Conservation (phyloP, 2,797 vertebrate genomes). For the Schizopygopsis malacanthus region DNA sequence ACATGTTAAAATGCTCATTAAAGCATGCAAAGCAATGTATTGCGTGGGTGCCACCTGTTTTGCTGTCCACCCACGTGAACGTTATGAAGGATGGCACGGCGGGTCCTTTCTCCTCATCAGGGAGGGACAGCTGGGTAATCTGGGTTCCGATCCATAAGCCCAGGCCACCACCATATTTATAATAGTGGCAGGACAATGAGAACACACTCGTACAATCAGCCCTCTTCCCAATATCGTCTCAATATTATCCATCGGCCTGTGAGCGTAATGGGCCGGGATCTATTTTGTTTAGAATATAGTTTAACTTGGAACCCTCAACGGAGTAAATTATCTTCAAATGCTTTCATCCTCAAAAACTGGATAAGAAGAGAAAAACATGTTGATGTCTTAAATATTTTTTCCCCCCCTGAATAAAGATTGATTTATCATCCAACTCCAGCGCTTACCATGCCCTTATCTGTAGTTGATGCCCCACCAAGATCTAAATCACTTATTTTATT, state of each 20-base stretch:
- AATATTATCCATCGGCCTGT: conserved; percentile 70
- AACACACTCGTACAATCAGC: conserved; percentile 76
- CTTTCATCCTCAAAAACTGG: conserved; percentile 55
- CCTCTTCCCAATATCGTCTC: conserved; percentile 75
- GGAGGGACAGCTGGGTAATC: conserved; percentile 80
- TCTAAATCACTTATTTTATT: background rate
- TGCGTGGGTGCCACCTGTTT: conserved; percentile 71
- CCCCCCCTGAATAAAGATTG: conserved; percentile 8
- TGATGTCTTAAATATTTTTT: background rate
- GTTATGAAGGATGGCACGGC: conserved; percentile 76
- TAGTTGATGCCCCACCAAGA: background rate
- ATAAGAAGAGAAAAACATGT: conserved; percentile 16
- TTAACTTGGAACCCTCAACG: conserved; percentile 44
- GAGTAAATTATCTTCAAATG: conserved; percentile 64
- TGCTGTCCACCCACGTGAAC: conserved; percentile 79
- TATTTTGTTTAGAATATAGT: conserved; percentile 50
- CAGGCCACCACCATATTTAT: conserved; percentile 82
- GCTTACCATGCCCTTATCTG: background rate
- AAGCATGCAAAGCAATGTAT: conserved; percentile 28
- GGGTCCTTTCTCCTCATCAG: conserved; percentile 70
- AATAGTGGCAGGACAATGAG: conserved; percentile 87
- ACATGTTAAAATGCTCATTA: conserved; percentile 58
- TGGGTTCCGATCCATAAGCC: conserved; percentile 82
- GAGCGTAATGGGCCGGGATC: conserved; percentile 48
- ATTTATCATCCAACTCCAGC: background rate